Percentiles rank a stretch among this genome's conserved stretches.
Evolutionary conservation across 1,140 invertebrate species (phyloP).

Genomic region (Ctenoplectra terminalis): DNA sequence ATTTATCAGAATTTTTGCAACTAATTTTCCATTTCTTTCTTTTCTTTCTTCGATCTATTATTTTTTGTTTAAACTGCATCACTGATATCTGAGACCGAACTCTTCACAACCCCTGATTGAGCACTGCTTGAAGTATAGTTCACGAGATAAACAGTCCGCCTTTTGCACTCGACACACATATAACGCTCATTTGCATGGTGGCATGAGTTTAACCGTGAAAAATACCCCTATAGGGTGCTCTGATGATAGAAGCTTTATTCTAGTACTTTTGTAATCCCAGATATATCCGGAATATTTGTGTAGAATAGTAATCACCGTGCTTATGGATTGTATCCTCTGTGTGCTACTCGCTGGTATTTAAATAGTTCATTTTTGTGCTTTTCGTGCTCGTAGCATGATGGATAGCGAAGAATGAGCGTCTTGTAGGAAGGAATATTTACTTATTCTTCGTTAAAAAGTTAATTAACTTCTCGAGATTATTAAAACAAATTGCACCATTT

Average conservation of each 20-base stretch:
- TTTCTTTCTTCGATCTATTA: background rate
- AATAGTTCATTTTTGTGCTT: constrained; percentile 31
- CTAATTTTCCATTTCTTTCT: background rate
- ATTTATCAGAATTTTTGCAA: constrained; percentile 13
- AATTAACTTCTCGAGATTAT: too few relatives aligned
- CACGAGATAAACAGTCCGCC: background rate
- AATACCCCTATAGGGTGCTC: background rate
- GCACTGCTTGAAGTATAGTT: constrained; percentile 9
- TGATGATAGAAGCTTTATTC: background rate
- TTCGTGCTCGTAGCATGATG: constrained; percentile 27
- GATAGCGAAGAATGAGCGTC: constrained; percentile 4
- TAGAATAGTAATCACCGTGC: background rate
- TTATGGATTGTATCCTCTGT: background rate
- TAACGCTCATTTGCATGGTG: constrained; percentile 34
- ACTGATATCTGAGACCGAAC: background rate
- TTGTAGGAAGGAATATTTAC: constrained; percentile 23
- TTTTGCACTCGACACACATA: background rate
- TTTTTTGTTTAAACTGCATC: constrained; percentile 13
- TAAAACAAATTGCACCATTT: too few relatives aligned
- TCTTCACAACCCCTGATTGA: background rate
- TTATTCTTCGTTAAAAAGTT: too few relatives aligned
- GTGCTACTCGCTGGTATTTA: background rate
- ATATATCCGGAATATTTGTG: background rate
- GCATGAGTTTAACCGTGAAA: constrained; percentile 18
- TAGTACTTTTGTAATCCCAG: too few relatives aligned